Conservation (phyloP, 2,888 invertebrate species). For the Maniola hyperantus region DNA sequence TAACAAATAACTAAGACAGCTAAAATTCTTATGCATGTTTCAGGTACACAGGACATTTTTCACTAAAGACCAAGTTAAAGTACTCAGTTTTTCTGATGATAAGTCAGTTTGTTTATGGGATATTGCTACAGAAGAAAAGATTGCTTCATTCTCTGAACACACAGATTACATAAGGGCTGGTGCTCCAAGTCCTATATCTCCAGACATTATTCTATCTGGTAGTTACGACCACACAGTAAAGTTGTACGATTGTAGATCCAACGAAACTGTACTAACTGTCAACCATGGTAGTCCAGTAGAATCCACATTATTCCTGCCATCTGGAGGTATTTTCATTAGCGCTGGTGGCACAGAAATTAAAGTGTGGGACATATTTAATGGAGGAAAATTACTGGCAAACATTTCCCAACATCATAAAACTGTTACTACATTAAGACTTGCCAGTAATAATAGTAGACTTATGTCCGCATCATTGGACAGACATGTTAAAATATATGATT, state of each 20-base stretch:
- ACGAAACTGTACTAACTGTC: constrained; percentile 86
- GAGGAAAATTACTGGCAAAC: constrained; percentile 91
- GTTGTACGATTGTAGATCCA: constrained; percentile 92
- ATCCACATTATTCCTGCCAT: constrained; percentile 92
- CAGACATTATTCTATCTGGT: constrained; percentile 91
- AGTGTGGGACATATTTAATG: constrained; percentile 96
- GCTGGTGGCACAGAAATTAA: constrained; percentile 95
- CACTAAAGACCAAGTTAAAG: constrained; percentile 88
- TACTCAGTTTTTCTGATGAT: constrained; percentile 96
- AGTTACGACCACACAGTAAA: constrained; percentile 95
- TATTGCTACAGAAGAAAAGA: constrained; percentile 90
- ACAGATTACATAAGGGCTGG: constrained; percentile 93
- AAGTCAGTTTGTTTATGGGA: constrained; percentile 95
- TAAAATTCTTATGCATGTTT: constrained; percentile 39
- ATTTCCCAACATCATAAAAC: constrained; percentile 98
- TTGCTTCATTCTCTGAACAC: constrained; percentile 86
- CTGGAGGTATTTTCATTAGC: constrained; percentile 94
- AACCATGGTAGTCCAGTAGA: constrained; percentile 96
- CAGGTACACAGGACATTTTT: constrained; percentile 92
- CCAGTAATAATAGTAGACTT: constrained; percentile 90
- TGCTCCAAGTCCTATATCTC: constrained; percentile 88
- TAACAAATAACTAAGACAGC: background rate
- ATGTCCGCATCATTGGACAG: constrained; percentile 96
- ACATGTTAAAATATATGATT: constrained; percentile 96
- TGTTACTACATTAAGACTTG: constrained; percentile 92